A percentile compares a stretch with the other conserved stretches of the same genome.
These are phyloP conservation scores for Saccopteryx leptura DNA, from an alignment of 2,113 vertebrate genomes.

Conservation along the genomic window DNA sequence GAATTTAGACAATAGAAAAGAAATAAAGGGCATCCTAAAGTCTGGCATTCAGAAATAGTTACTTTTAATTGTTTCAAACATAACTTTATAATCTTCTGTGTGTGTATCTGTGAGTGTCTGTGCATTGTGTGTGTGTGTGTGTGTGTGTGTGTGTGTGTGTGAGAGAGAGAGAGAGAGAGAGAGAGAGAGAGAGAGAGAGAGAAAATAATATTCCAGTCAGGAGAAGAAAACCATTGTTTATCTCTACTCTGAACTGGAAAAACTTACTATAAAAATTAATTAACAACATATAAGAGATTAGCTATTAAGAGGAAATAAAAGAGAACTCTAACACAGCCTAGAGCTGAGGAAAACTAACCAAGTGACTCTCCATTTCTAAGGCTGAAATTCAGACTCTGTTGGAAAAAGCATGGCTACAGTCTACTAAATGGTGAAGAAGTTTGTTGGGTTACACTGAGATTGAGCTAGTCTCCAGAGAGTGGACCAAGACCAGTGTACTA, in stretches of 20 bases:
- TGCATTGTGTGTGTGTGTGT: background rate
- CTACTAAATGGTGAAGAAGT: background rate
- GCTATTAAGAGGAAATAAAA: background rate
- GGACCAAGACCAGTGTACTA: too few relatives aligned
- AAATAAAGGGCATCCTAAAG: background rate
- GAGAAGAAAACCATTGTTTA: background rate
- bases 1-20: background rate
- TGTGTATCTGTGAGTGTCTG: background rate
- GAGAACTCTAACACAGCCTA: background rate
- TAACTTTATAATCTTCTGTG: background rate
- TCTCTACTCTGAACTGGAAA: background rate
- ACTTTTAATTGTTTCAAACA: background rate
- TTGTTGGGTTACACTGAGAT: background rate
- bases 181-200: too few relatives aligned
- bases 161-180: too few relatives aligned
- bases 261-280: background rate
- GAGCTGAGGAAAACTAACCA: background rate
- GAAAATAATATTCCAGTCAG: background rate
- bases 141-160: background rate
- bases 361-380: background rate
- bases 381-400: background rate
- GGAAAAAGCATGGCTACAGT: background rate
- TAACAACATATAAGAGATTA: background rate
- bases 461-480: background rate
- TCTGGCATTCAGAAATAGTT: background rate